Conservation (phyloP, 1,140 invertebrate species). For the Cydia splendana region DNA sequence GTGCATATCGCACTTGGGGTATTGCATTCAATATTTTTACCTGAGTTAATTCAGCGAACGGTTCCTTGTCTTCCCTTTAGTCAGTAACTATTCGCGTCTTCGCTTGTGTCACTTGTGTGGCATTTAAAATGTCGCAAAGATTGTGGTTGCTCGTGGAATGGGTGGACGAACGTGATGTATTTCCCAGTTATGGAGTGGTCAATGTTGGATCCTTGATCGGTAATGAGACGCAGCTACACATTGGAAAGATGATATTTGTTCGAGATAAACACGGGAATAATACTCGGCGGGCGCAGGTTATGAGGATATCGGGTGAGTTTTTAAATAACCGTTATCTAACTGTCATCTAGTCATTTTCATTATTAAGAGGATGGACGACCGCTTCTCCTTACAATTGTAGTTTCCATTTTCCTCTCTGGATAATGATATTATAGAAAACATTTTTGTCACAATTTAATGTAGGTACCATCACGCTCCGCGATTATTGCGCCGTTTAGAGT, state of each 20-base stretch:
- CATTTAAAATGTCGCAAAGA: constrained; percentile 38
- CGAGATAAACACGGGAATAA: constrained; percentile 41
- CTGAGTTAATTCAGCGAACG: not conserved
- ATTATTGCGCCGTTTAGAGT: too few species aligned
- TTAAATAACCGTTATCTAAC: constrained; percentile 32
- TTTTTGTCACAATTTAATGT: too few species aligned
- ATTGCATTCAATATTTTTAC: constrained; percentile 6
- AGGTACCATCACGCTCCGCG: too few species aligned
- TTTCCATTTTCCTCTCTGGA: too few species aligned
- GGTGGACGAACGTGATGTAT: constrained; percentile 49
- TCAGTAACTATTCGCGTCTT: not conserved
- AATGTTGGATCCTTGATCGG: constrained; percentile 43
- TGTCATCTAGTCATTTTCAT: not conserved
- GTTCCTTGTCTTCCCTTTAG: not conserved
- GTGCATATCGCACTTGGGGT: constrained; percentile 4
- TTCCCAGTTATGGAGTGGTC: constrained; percentile 54
- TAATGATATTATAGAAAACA: too few species aligned
- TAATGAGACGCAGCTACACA: constrained; percentile 43
- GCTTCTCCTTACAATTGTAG: too few species aligned
- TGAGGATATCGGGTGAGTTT: constrained; percentile 55
- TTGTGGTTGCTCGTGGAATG: constrained; percentile 64
- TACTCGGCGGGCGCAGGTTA: constrained; percentile 50
- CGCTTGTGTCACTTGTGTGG: not conserved
- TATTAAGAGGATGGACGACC: too few species aligned
- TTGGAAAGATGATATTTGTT: constrained; percentile 52